phyloP scores from a whole-genome alignment of 2,113 vertebrate species.

The Podarcis muralis region DNA sequence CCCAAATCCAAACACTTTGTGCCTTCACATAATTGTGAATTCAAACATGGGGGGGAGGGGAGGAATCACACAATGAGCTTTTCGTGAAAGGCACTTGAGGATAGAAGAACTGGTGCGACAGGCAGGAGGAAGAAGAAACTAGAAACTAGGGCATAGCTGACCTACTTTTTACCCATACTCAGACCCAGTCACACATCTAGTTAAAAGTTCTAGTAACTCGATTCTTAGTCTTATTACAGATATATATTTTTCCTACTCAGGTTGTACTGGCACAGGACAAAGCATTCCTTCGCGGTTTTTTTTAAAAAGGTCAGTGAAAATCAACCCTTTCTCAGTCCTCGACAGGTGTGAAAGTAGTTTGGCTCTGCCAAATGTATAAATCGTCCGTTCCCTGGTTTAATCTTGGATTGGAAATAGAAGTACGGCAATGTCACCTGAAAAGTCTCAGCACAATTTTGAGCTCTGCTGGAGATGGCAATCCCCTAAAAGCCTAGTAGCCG shows the following conservation, averaged over 20 bases:
- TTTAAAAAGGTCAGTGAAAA: neutral
- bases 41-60: accelerated
- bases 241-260: neutral
- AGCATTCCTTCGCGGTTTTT: neutral
- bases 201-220: neutral
- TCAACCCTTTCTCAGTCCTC: neutral
- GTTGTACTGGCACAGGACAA: neutral
- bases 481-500: neutral
- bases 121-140: neutral
- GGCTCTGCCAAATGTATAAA: neutral
- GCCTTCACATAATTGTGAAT: neutral
- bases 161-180: conserved; percentile 13
- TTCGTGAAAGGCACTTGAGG: neutral
- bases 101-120: neutral
- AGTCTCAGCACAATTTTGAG: neutral
- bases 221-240: neutral
- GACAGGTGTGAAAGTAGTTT: conserved; percentile 31
- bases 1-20: neutral
- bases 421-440: neutral
- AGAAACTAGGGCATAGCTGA: neutral
- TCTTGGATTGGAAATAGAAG: conserved; percentile 24
- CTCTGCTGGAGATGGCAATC: conserved; percentile 22
- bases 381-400: conserved; percentile 31
- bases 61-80: neutral
- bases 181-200: conserved; percentile 3